These are phyloP conservation scores for Philopedon plagiatum DNA, from an alignment of 2,888 invertebrate species.

Conservation along the genomic window DNA sequence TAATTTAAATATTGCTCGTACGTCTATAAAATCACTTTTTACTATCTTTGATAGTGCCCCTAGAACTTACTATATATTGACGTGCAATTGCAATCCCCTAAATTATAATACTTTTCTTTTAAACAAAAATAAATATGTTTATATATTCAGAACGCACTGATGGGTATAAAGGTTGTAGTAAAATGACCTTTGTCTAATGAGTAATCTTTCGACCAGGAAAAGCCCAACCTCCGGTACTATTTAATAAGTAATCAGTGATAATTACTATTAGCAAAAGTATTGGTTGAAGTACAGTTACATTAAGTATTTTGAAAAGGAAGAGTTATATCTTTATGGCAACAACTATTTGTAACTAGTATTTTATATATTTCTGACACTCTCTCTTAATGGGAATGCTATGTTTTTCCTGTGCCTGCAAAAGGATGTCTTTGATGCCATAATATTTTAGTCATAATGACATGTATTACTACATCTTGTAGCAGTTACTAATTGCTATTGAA, in stretches of 20 bases:
- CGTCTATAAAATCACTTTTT: too few species aligned
- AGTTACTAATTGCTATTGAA: too few species aligned
- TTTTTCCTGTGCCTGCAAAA: background rate
- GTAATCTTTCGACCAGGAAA: background rate
- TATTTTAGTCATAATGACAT: too few species aligned
- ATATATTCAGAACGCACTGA: background rate
- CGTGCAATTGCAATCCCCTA: background rate
- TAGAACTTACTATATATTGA: background rate
- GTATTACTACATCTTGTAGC: too few species aligned
- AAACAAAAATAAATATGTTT: background rate
- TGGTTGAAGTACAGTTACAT: background rate
- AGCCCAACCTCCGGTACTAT: background rate
- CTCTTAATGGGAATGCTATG: background rate
- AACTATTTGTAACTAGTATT: background rate
- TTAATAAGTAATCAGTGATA: background rate
- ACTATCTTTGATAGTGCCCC: too few species aligned
- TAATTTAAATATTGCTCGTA: too few species aligned
- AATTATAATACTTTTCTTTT: background rate
- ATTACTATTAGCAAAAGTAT: background rate
- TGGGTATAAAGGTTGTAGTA: background rate
- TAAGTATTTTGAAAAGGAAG: background rate
- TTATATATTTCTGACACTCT: background rate
- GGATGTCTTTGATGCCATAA: too few species aligned
- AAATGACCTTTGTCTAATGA: background rate
- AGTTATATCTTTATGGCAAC: background rate